Conservation (phyloP, 2,797 vertebrate genomes). For the Spatula clypeata region DNA sequence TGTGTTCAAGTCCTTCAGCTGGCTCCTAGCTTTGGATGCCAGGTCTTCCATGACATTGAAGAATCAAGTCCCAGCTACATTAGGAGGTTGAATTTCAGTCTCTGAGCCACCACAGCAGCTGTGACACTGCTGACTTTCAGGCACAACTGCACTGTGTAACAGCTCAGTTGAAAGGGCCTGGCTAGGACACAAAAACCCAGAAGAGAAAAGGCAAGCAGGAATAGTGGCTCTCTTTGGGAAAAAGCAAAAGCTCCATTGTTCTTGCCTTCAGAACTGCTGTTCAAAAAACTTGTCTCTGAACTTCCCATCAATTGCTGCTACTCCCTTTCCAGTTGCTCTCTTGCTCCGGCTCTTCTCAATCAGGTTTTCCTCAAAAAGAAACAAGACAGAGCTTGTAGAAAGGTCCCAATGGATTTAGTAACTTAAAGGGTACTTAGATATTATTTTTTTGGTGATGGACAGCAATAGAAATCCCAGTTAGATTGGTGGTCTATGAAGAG, state of each 20-base stretch:
- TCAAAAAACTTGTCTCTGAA: neutral
- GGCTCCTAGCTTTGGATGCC: neutral
- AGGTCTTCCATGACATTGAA: neutral
- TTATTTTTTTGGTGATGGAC: neutral
- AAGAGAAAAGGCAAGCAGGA: neutral
- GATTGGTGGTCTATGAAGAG: neutral
- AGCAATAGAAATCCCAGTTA: neutral
- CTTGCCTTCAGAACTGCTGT: neutral
- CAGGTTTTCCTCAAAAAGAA: neutral
- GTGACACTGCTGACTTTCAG: fast-evolving
- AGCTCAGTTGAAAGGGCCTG: neutral
- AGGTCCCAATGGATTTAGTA: neutral
- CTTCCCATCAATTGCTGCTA: neutral
- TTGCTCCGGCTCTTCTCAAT: neutral
- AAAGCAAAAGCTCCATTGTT: neutral
- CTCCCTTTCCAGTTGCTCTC: neutral
- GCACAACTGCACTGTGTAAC: neutral
- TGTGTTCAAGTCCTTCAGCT: fast-evolving
- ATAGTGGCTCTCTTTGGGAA: neutral
- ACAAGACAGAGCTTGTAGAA: neutral
- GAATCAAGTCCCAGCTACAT: neutral
- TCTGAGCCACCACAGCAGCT: neutral
- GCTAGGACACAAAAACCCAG: neutral
- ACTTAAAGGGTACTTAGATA: neutral
- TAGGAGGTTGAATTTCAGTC: neutral